Evolutionary conservation across 1,140 invertebrate species (phyloP), one percentile per base, ranked within the genome.

Genomic region (Panulirus ornatus): DNA sequence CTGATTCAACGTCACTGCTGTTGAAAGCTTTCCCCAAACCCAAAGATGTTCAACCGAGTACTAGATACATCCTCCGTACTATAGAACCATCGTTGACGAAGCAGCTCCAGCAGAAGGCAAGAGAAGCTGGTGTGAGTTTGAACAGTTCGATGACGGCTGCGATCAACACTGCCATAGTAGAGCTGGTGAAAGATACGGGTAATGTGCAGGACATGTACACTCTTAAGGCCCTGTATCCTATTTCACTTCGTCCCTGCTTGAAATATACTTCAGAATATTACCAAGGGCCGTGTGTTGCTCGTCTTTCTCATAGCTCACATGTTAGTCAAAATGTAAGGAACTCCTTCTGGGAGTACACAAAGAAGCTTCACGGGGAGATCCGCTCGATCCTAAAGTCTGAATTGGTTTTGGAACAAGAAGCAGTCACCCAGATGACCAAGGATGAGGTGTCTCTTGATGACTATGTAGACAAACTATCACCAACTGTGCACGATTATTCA

Each of bases 321-420:
- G 27, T 11, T 36, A 22, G 40, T 42, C 19, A n/a, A 11, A 19
- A 79, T 30, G 40, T 44, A 22, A 14, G 40, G 9, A 19, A 40
- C 22, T 22, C 19, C 30, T 79, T 79, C 40, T 79, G 76, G 76
- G 34, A 79, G 14, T 79, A 79, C 40, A n/a, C 76, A n/a, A 40
- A 22, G 40, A n/a, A 8, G 40, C 40, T 79, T 14, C 34, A 79
- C 42, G 11, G 42, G 75, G 42, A 44, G 38, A 30, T 78, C 30
- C 22, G 16, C 2, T 0, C 42, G 16, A 22, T 38, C 38, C 27
- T 78, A 11, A 78, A 78, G 38, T 19, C 75, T 22, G 75, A 38
- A 11, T 8, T 40, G 16, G 14, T 38, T 19, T 27, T 78, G 16
- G 16, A 78, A 44, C 75, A 78, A 44, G 42, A 11, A 38, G 75